These are phyloP conservation scores for Synergus umbraculus DNA, from an alignment of 2,888 invertebrate genomes.

Conservation along the genomic window DNA sequence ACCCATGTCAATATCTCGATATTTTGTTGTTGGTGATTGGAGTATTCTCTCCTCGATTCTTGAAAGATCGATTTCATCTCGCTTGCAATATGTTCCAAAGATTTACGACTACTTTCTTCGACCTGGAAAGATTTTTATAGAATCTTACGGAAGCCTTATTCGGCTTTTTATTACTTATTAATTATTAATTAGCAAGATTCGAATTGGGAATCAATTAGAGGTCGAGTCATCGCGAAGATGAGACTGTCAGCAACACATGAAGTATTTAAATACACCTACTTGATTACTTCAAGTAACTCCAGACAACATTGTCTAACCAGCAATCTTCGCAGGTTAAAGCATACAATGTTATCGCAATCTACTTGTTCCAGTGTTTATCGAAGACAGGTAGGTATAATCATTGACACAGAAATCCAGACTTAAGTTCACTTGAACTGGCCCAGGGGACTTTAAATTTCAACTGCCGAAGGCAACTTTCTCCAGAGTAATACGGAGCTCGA, in stretches of 20 bases:
- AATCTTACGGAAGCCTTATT: not conserved
- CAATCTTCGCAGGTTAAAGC: not conserved
- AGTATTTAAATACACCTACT: not conserved
- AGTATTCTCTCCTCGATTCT: constrained; percentile 23
- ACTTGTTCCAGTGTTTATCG: constrained; percentile 17
- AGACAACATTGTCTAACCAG: constrained; percentile 1
- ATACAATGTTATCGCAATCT: constrained; percentile 15
- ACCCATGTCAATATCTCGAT: not conserved
- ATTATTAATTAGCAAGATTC: no score
- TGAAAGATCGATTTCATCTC: constrained; percentile 19
- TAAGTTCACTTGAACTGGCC: not conserved
- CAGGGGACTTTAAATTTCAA: constrained; percentile 5
- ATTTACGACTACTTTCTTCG: constrained; percentile 8
- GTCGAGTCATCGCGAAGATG: not conserved
- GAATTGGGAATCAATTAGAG: not conserved
- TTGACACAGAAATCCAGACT: constrained; percentile 4
- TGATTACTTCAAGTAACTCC: not conserved
- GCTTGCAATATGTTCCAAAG: not conserved
- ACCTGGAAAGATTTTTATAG: constrained; percentile 6
- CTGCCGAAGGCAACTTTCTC: constrained; percentile 20
- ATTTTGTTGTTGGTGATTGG: not conserved
- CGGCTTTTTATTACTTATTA: no score
- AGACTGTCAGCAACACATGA: constrained; percentile 9
- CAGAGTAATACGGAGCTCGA: constrained; percentile 19
- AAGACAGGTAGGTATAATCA: constrained; percentile 20